Evolutionary conservation across 2,888 invertebrate genomes (phyloP), one percentile per base, ranked within the genome.

Genomic region (Stenchaetothrips biformis): DNA sequence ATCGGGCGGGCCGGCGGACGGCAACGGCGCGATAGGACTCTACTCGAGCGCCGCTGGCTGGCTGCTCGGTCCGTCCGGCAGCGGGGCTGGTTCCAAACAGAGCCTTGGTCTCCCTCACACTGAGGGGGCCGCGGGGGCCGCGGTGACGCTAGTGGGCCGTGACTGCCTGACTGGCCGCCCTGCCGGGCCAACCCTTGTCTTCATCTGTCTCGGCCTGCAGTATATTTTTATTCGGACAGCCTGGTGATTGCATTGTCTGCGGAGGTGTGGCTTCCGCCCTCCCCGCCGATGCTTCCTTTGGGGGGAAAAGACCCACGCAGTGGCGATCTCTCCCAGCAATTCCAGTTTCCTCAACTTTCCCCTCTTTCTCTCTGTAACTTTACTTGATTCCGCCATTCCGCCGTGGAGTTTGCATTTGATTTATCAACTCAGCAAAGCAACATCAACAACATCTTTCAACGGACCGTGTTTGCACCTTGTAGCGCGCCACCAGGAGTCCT

Each of bases 221-320:
- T 74, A 74, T 74, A 74, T 74, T 74, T 74, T 74, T 74, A 74
- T 74, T 74, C 67, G 67, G 67, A 74, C 67, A 74, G 67, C 67
- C 21, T 11, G 67, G 67, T 74, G 67, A 74, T 74, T 74, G 67
- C 67, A 74, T 74, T 74, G 67, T 74, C 67, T 74, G 67, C 59
- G 16, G 59, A 59, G 59, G 59, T 59, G 59, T 59, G 59, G 59
- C 13, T 59, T 59, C 59, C 59, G 16, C 59, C 8, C 0, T 16
- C 59, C 59, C 67, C 25, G 21, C 67, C 25, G 25, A 11, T 74
- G 67, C 67, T 21, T 7, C 67, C 59, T 59, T 59, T 18, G 59
- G 59, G 13, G 53, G 59, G 59, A 59, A 59, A 59, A 59, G 59
- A 59, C 13, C 18, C 18, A 18, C 59, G 59, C 37, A 37, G 37